phyloP scores from a whole-genome alignment of 2,797 vertebrate species.

The Gallirallus australis region DNA sequence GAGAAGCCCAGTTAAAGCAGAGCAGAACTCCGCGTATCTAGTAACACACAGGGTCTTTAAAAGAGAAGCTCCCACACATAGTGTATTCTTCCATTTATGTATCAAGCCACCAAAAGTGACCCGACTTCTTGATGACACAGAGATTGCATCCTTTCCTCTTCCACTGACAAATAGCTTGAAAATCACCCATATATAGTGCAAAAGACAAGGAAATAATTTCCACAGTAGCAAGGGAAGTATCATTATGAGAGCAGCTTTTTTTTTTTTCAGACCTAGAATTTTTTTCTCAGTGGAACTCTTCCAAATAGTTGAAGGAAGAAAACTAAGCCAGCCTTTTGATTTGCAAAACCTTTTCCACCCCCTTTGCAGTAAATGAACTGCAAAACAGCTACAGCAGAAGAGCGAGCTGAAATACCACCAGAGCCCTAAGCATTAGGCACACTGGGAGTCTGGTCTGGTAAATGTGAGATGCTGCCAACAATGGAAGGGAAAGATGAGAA shows the following conservation, averaged over 20 bases:
- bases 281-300: not conserved
- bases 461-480: not conserved
- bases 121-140: not conserved
- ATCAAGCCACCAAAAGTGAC: not conserved
- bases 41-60: not conserved
- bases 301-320: not conserved
- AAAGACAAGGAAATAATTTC: not conserved
- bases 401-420: not conserved
- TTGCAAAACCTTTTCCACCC: not conserved
- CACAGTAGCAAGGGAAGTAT: not conserved
- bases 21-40: not conserved
- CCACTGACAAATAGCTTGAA: not conserved
- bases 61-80: not conserved
- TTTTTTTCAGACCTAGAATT: not conserved
- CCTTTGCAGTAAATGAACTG: not conserved
- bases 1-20: not conserved
- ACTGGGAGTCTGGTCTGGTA: not conserved
- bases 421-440: not conserved
- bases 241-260: not conserved
- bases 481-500: not conserved
- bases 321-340: not conserved
- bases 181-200: not conserved
- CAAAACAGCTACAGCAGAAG: not conserved
- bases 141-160: not conserved
- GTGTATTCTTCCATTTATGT: not conserved